Evolutionary conservation across 2,797 vertebrate species (phyloP).

Genomic region (Pangasius sanitwongsei): DNA sequence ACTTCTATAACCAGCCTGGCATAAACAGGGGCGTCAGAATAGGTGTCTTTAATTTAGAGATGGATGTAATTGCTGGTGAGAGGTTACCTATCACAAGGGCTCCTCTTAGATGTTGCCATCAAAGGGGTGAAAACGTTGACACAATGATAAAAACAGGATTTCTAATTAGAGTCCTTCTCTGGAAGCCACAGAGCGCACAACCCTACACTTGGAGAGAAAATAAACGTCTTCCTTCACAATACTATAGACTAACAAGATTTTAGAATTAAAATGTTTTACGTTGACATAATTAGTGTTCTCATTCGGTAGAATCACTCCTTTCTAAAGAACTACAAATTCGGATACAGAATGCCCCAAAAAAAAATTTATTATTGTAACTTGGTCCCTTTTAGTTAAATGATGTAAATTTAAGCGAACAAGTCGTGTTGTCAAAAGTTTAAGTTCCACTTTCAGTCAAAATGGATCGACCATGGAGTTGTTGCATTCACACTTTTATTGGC

Average conservation of each 20-base stretch:
- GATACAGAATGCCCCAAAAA: neutral
- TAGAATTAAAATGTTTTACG: neutral
- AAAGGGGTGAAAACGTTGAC: slow-evolving; percentile 66
- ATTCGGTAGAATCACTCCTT: neutral
- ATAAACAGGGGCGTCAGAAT: slow-evolving; percentile 67
- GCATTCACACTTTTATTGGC: slow-evolving; percentile 33
- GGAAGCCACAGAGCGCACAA: slow-evolving; percentile 15
- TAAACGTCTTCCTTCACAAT: slow-evolving; percentile 15
- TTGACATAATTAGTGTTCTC: neutral
- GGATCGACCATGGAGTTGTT: neutral
- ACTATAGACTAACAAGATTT: neutral
- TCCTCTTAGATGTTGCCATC: slow-evolving; percentile 71
- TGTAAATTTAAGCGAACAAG: neutral
- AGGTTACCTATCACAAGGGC: slow-evolving; percentile 61
- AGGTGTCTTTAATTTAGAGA: slow-evolving; percentile 76
- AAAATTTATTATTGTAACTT: neutral
- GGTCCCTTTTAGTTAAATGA: neutral
- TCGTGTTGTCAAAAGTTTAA: neutral
- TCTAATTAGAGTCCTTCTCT: slow-evolving; percentile 48
- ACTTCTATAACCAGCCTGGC: slow-evolving; percentile 31
- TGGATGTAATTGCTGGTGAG: slow-evolving; percentile 73
- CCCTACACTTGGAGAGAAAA: slow-evolving; percentile 32
- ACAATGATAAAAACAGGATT: slow-evolving; percentile 55
- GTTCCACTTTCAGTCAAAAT: neutral
- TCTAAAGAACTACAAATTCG: neutral